Evolutionary conservation across 2,888 invertebrate species (phyloP), one percentile per base, ranked within the genome.

Genomic region (Synanthedon tipuliformis): DNA sequence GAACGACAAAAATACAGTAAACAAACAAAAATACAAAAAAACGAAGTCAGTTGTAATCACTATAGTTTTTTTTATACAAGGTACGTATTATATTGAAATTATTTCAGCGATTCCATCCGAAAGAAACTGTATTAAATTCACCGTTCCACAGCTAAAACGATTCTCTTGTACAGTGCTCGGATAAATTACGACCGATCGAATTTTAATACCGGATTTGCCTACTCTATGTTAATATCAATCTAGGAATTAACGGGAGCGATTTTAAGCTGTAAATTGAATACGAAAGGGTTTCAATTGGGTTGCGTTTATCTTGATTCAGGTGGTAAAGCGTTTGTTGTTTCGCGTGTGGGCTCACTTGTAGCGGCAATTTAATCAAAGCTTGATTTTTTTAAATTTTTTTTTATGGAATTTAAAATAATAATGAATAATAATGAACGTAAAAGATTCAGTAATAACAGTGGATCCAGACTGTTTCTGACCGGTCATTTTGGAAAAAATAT

Each of bases 161-260:
- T 83, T 85, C 71, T 64, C 81, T 51, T 86, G 85, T 86, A 69
- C 62, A 69, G 52, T 55, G 57, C 63, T 59, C 62, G 76, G 81
- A 81, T 83, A 81, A 80, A 71, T 74, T 74, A 78, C 74, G 83
- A 75, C 71, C 78, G 70, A 79, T 78, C 74, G 78, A 73, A 73
- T 81, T 81, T 82, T 78, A 82, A 85, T 82, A 77, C 81, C 62
- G 69, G 76, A 76, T 82, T 81, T 77, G 71, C 71, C 69, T 75
- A 71, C 70, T 72, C 69, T 70, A 58, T 72, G 69, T 63, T 69
- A 72, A 72, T 77, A 75, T 74, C 69, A 66, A 65, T 65, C 59
- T 65, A 61, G 59, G 65, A 65, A 63, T 61, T 61, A 63, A 60
- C 56, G 45, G 13, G 58, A 59, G 62, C 68, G 64, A 75, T 61